Evolutionary conservation across 2,888 invertebrate species (phyloP).

Genomic region (Corythucha ciliata): DNA sequence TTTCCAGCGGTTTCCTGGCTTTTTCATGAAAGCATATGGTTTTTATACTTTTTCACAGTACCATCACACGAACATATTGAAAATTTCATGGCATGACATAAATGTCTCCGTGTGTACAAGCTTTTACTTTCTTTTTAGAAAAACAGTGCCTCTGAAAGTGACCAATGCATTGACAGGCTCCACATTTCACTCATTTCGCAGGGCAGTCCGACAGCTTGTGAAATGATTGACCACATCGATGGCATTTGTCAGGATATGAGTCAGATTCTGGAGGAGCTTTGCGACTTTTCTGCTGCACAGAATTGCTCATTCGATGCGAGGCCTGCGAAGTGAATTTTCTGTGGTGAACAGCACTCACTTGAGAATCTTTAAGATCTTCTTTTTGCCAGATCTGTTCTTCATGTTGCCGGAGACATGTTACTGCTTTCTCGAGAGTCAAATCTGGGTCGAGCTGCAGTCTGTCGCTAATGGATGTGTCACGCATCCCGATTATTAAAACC

Average conservation of each 20-base stretch:
- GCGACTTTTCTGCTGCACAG: no score
- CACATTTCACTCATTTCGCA: conserved; percentile 5
- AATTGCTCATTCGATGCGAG: not conserved
- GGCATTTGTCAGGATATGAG: not conserved
- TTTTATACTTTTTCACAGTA: no score
- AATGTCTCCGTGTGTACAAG: no score
- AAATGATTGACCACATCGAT: conserved; percentile 6
- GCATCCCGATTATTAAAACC: conserved; percentile 8
- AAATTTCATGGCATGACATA: no score
- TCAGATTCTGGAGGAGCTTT: no score
- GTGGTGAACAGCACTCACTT: no score
- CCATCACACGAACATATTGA: no score
- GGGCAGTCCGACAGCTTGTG: not conserved
- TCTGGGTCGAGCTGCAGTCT: conserved; percentile 10
- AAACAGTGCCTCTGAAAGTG: no score
- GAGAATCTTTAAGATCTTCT: conserved; percentile 2
- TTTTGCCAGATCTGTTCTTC: conserved; percentile 8
- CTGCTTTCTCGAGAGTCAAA: conserved; percentile 10
- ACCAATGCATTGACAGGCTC: not conserved
- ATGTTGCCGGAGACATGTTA: conserved; percentile 3
- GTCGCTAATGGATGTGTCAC: conserved; percentile 7
- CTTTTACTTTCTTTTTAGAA: no score
- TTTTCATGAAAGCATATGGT: no score
- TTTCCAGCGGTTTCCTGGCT: no score
- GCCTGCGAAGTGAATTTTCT: not conserved